Percentiles rank a stretch among this genome's conserved stretches.
phyloP scores from a whole-genome alignment of 2,113 vertebrate species.

The Phalacrocorax pelagicus region DNA sequence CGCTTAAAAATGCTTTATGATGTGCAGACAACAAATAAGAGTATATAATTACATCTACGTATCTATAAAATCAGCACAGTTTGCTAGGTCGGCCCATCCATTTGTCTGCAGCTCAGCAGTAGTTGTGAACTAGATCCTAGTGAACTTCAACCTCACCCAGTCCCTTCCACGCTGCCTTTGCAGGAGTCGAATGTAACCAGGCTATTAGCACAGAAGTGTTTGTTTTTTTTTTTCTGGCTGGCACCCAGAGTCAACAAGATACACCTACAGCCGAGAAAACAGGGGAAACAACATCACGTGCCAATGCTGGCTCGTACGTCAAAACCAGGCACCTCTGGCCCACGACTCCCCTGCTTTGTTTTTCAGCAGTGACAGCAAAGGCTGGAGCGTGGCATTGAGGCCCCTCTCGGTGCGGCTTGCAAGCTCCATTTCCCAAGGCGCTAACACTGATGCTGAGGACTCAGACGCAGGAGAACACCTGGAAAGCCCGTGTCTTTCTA shows the following conservation, averaged over 20 bases:
- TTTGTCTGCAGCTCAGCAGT: not conserved
- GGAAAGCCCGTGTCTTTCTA: conserved; percentile 27
- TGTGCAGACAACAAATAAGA: fast-evolving
- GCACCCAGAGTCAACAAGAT: conserved; percentile 59
- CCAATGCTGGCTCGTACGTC: not conserved
- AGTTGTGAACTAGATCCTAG: conserved; percentile 10
- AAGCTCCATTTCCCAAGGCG: fast-evolving
- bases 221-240: conserved; percentile 8
- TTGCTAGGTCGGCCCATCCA: not conserved
- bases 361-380: not conserved
- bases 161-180: not conserved
- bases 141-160: conserved; percentile 21
- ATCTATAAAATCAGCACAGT: not conserved
- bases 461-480: not conserved
- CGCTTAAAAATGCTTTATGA: fast-evolving
- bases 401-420: fast-evolving
- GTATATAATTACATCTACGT: fast-evolving
- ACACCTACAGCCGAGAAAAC: conserved; percentile 49
- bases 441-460: not conserved
- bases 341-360: not conserved
- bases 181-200: not conserved
- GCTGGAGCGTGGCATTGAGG: not conserved
- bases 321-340: not conserved
- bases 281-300: conserved; percentile 54
- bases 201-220: conserved; percentile 5